Base-by-base conservation (phyloP, 2,113 vertebrate genomes). In the Gymnorhina tibicen region DNA sequence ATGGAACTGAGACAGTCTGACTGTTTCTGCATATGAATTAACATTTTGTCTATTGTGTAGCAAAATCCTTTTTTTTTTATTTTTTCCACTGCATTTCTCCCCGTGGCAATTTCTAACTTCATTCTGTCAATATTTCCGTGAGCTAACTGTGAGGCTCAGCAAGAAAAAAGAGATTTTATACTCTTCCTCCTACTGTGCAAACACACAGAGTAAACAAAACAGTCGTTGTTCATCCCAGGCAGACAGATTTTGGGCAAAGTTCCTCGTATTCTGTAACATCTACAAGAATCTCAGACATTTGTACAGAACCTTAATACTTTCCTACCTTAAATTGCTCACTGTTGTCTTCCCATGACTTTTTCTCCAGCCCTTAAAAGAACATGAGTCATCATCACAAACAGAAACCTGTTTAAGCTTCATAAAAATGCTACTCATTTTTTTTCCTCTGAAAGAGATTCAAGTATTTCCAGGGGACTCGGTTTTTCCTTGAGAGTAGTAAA, bases 11-110 rank as follows among this genome's bases (percentile, higher is more conserved):
- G 59, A 11, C n/a, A 89, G 28, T 21, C 12, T 64, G 50, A 11
- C 41, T 89, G 17, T 79, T 86, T 92, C 56, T 89, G 67, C 74
- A 77, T 85, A 52, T 67, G 53, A 94, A 95, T 93, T 63, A 93
- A 82, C 21, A 76, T 93, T 82, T 91, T 93, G 22, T 20, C 21
- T 70, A 30, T 33, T 81, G 33, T 56, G 18, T 50, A 55, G 60
- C 50, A 91, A 87, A 87, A 53, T 27, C 19, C 0, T 28, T 44
- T 53, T 52, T 53, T 52, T 8, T 16, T 11, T 30, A 13, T 44
- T n/a, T 76, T 69, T 64, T 15, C 2, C 3, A 4, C 13, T 33
- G 2, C 69, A 39, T 85, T 90, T 89, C 22, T 91, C 16, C 46
- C 68, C 32, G 0, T 81, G 64, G 49, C 49, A 96, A 41, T 60